Evolutionary conservation across 2,888 invertebrate genomes (phyloP).

Genomic region (Eulithis testata): DNA sequence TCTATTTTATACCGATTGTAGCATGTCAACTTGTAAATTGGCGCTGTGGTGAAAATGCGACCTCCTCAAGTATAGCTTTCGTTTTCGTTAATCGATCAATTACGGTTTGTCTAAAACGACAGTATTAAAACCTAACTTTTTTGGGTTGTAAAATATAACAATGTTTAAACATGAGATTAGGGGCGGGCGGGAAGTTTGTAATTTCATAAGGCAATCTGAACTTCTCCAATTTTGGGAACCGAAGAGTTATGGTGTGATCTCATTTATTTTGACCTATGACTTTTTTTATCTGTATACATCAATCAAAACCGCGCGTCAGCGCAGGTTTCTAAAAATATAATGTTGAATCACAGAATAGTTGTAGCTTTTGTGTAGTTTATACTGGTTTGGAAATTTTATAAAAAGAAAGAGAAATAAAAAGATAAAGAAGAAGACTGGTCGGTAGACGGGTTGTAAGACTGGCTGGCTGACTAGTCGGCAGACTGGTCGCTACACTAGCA

Average conservation of each 20-base stretch:
- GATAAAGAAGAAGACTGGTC: no score
- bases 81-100: background rate
- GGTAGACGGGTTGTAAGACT: no score
- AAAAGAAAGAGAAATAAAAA: no score
- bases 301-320: no score
- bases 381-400: no score
- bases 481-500: no score
- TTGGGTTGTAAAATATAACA: slow-evolving; percentile 37
- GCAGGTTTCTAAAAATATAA: no score
- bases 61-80: background rate
- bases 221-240: slow-evolving; percentile 33
- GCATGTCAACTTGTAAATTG: no score
- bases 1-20: no score
- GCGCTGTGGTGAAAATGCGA: background rate
- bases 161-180: slow-evolving; percentile 45
- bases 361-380: no score
- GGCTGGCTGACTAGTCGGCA: no score
- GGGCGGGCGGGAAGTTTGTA: slow-evolving; percentile 33
- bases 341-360: no score
- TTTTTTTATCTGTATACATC: background rate
- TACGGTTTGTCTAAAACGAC: slow-evolving; percentile 7
- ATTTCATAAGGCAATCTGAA: slow-evolving; percentile 41
- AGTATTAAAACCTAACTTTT: slow-evolving; percentile 32
- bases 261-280: slow-evolving; percentile 21
- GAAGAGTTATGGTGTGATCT: slow-evolving; percentile 25